Base-by-base conservation (phyloP, 2,113 vertebrate genomes). In the Cricetomys ansorgei region DNA sequence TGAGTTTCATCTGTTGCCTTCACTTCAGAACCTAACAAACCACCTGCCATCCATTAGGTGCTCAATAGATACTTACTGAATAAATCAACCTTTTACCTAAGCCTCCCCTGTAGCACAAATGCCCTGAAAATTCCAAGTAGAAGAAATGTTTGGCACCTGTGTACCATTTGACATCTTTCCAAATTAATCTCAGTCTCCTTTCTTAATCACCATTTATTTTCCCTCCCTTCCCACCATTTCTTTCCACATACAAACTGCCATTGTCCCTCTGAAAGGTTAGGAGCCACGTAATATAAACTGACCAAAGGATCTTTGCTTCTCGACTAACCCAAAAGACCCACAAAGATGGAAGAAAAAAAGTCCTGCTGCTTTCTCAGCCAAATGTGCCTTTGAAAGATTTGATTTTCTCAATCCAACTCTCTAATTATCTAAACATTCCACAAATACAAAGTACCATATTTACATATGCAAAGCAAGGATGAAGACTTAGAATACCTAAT, bases 371-470 rank as follows among this genome's bases (percentile, higher is more conserved):
- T 96, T 92, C 86, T 97, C 65, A 62, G 73, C 70, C 91, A 97
- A 97, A 94, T 94, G 37, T 92, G 72, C 77, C 77, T 97, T 81
- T 80, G 85, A 96, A 97, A 75, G 53, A 88, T 88, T 94, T 89
- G 62, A 93, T 96, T 95, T 96, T 93, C 96, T 77, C 23, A 64
- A 70, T 90, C 92, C 37, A 96, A 79, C 40, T 91, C 69, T 95
- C 80, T 88, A 97, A 97, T 96, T 97, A 96, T 89, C 96, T 95
- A 96, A 96, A 97, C 86, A 97, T 93, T 81, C 94, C 65, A 89
- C 95, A 77, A 96, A 92, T 59, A 91, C 80, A 97, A 96, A 97
- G 94, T 88, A 88, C 48, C 92, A 87, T 94, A 89, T 92, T 97
- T 97, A 96, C 92, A 96, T 90, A 94, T 93, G 84, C 88, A 96